A percentile compares a stretch with the other conserved stretches of the same genome.
Conservation (phyloP, 2,888 invertebrate species). For the Pyralis farinalis region DNA sequence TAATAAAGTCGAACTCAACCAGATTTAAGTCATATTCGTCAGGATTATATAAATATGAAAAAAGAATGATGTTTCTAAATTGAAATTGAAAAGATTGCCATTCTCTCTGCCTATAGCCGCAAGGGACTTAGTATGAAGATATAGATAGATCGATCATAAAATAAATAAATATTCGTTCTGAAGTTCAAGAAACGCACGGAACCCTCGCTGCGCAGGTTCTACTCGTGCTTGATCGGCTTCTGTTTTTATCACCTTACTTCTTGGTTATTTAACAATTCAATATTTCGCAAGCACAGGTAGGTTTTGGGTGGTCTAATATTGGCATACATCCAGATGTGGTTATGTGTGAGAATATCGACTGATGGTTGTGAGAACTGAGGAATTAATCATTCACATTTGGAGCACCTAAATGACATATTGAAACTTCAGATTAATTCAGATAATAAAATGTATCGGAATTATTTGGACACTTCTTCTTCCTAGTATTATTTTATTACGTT, state of each 20-base stretch:
- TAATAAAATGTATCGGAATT: background rate
- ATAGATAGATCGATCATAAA: no score
- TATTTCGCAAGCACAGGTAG: conserved; percentile 34
- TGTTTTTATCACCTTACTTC: background rate
- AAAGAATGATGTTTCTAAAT: no score
- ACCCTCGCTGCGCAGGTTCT: no score
- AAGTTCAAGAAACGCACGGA: no score
- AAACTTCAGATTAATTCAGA: background rate
- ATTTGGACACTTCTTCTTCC: background rate
- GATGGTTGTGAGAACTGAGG: conserved; percentile 19
- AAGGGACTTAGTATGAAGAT: no score
- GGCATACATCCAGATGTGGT: conserved; percentile 46
- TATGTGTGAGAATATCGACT: conserved; percentile 37
- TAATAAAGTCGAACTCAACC: no score
- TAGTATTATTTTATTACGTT: background rate
- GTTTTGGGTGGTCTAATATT: conserved; percentile 38
- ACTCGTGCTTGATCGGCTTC: no score
- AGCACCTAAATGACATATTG: conserved; percentile 10
- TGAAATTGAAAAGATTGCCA: no score
- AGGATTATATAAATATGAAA: no score
- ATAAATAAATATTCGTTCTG: no score
- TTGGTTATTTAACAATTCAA: conserved; percentile 25
- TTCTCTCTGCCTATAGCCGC: no score
- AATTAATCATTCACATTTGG: conserved; percentile 23
- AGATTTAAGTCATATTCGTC: no score